phyloP scores from a whole-genome alignment of 2,797 vertebrate genomes.

The Chromobotia macracanthus region DNA sequence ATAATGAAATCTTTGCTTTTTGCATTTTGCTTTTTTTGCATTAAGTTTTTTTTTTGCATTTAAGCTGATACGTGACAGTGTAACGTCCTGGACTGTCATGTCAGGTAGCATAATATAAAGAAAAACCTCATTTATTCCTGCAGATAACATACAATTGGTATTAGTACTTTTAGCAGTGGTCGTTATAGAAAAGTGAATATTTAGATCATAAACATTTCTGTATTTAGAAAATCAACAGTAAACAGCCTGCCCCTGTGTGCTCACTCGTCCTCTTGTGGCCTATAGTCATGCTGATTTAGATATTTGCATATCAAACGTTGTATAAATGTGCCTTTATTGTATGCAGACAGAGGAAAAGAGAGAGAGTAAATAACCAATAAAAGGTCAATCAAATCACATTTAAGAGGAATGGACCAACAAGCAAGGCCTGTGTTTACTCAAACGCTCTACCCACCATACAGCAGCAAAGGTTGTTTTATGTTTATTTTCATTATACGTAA shows the following conservation, averaged over 20 bases:
- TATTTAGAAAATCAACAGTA: slow-evolving; percentile 31
- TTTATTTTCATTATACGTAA: background rate
- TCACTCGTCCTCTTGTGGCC: slow-evolving; percentile 37
- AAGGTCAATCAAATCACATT: slow-evolving; percentile 20
- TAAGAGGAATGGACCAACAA: slow-evolving; percentile 10
- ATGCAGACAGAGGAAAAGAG: slow-evolving; percentile 13
- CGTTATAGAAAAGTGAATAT: too few species aligned
- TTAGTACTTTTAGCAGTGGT: too few species aligned
- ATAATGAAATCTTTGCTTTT: too few species aligned
- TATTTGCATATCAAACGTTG: slow-evolving; percentile 60
- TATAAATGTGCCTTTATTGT: slow-evolving; percentile 15
- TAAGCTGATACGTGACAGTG: too few species aligned
- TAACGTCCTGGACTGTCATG: too few species aligned
- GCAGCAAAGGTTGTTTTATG: too few species aligned
- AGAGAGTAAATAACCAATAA: slow-evolving; percentile 27
- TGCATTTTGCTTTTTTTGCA: too few species aligned
- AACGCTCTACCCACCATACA: background rate
- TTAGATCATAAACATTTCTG: background rate
- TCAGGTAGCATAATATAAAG: too few species aligned
- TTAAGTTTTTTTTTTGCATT: too few species aligned
- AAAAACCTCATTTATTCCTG: too few species aligned
- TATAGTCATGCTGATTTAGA: slow-evolving; percentile 51
- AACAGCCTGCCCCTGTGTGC: slow-evolving; percentile 25
- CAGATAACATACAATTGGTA: too few species aligned
- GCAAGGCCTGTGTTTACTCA: slow-evolving; percentile 7